Conservation (phyloP, 2,888 invertebrate species). For the Danaus chrysippus region DNA sequence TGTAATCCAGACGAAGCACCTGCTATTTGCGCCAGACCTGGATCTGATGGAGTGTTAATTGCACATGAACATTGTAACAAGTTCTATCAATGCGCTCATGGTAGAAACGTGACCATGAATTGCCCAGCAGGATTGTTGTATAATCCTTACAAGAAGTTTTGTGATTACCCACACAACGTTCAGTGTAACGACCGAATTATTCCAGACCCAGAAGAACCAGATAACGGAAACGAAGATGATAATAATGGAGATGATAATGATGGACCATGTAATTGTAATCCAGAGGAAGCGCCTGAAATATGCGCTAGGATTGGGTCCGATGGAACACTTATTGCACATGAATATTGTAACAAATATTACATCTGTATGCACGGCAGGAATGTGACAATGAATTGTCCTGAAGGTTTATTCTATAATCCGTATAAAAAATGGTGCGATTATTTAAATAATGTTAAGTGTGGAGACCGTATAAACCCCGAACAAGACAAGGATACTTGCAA, state of each 20-base stretch:
- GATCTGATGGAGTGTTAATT: conserved; percentile 41
- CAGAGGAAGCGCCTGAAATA: conserved; percentile 31
- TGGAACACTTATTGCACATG: conserved; percentile 43
- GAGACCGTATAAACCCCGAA: conserved; percentile 34
- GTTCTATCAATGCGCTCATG: conserved; percentile 44
- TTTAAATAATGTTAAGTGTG: conserved; percentile 41
- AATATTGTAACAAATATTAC: conserved; percentile 46
- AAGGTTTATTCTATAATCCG: conserved; percentile 39
- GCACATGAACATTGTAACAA: conserved; percentile 47
- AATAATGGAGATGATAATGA: conserved; percentile 15
- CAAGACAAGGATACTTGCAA: conserved; percentile 12
- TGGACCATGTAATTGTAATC: conserved; percentile 26
- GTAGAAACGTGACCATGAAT: conserved; percentile 35
- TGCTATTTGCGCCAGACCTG: conserved; percentile 34
- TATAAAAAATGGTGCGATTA: conserved; percentile 40
- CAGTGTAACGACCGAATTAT: conserved; percentile 41
- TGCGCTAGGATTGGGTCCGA: conserved; percentile 39
- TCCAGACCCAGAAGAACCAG: conserved; percentile 22
- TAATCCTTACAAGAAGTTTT: conserved; percentile 37
- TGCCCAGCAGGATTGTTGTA: conserved; percentile 42
- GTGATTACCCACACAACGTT: conserved; percentile 47
- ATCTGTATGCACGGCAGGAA: conserved; percentile 37
- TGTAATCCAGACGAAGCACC: conserved; percentile 36
- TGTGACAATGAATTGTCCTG: conserved; percentile 34
- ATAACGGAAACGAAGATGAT: conserved; percentile 27